Evolutionary conservation across 2,888 invertebrate genomes (phyloP).

Genomic region (Coelopa pilipes): DNA sequence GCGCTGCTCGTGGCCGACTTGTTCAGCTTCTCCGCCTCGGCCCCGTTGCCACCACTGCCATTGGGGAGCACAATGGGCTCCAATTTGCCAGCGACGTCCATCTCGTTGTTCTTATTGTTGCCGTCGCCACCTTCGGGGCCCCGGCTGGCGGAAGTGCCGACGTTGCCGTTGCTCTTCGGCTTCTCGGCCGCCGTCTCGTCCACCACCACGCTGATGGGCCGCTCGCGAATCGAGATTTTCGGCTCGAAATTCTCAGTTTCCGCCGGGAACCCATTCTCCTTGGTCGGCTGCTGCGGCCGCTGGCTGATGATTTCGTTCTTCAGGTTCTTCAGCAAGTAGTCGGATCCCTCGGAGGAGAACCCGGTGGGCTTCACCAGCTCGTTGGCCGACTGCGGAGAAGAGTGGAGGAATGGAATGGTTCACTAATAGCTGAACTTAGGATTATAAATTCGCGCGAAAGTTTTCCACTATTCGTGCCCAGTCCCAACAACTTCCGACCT

Average conservation of each 20-base stretch:
- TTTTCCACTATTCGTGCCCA: no score
- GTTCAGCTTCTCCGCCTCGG: conserved; percentile 62
- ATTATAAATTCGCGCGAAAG: neutral
- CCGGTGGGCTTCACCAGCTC: conserved; percentile 59
- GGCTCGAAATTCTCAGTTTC: conserved; percentile 48
- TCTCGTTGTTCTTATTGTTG: conserved; percentile 15
- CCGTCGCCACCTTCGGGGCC: neutral
- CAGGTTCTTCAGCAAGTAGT: conserved; percentile 56
- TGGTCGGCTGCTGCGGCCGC: conserved; percentile 32
- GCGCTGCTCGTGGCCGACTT: conserved; percentile 52
- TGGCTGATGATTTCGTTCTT: conserved; percentile 60
- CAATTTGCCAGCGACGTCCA: conserved; percentile 33
- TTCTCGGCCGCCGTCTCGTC: conserved; percentile 23
- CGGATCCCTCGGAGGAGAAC: conserved; percentile 45
- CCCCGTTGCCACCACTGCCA: conserved; percentile 19
- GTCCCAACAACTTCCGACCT: no score
- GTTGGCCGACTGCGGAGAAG: conserved; percentile 57
- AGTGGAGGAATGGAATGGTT: conserved; percentile 11
- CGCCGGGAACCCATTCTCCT: conserved; percentile 41
- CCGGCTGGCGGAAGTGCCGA: neutral
- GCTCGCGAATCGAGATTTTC: conserved; percentile 48
- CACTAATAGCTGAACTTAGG: neutral
- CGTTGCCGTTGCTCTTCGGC: neutral
- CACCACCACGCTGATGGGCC: conserved; percentile 43
- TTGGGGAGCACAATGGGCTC: conserved; percentile 37